A percentile compares a stretch with the other conserved stretches of the same genome.
phyloP scores from a whole-genome alignment of 2,113 vertebrate genomes.

The Hirundichthys speculiger region DNA sequence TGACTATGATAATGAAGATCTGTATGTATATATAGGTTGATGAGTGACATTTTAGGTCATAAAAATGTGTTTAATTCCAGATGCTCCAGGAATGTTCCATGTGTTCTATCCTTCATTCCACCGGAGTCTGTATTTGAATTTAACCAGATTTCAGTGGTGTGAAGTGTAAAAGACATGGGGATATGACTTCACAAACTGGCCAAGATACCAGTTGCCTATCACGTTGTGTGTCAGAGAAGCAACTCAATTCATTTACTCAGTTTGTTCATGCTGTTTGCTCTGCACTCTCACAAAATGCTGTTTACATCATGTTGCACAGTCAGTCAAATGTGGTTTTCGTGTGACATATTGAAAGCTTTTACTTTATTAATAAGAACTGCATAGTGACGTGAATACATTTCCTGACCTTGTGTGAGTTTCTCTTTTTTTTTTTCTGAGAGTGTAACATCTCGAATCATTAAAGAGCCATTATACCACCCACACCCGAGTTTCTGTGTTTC shows the following conservation, averaged over 20 bases:
- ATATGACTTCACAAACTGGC: slow-evolving; percentile 52
- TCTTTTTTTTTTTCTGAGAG: slow-evolving; percentile 35
- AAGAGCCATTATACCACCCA: slow-evolving; percentile 61
- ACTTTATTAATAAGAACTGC: slow-evolving; percentile 17
- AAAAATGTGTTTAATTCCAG: slow-evolving; percentile 38
- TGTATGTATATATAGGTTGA: not conserved
- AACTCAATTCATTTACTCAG: slow-evolving; percentile 4
- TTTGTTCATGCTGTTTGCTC: not conserved
- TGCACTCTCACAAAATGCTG: not conserved
- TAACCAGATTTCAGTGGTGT: slow-evolving; percentile 99
- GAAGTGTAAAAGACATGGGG: slow-evolving; percentile 97
- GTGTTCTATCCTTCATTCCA: slow-evolving; percentile 99
- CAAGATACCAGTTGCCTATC: slow-evolving; percentile 7
- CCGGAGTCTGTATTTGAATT: slow-evolving; percentile 97
- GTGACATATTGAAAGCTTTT: not conserved
- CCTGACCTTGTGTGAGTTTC: slow-evolving; percentile 42
- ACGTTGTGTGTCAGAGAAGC: slow-evolving; percentile 2
- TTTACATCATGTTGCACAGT: not conserved
- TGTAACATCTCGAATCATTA: slow-evolving; percentile 58
- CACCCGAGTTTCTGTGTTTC: slow-evolving; percentile 45
- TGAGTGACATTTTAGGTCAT: not conserved
- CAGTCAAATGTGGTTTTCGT: not conserved
- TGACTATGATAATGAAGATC: slow-evolving; percentile 11
- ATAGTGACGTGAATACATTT: slow-evolving; percentile 57
- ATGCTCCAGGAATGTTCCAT: slow-evolving; percentile 78